Conservation (phyloP, 2,797 vertebrate genomes). For the Eleutherodactylus coqui region DNA sequence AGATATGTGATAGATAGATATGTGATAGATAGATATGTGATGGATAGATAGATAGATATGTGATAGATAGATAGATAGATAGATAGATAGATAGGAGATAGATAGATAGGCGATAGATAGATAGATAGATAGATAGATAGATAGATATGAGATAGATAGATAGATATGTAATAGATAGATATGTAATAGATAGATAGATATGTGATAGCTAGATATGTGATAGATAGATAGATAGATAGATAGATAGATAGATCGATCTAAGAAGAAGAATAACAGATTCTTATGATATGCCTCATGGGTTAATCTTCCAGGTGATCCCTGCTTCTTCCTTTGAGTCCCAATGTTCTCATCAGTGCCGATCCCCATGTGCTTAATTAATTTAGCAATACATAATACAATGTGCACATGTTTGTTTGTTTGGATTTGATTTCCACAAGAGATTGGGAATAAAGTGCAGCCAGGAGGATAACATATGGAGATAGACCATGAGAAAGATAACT, state of each 20-base stretch:
- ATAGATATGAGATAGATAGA: neutral
- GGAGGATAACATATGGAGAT: conserved; percentile 62
- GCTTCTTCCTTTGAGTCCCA: neutral
- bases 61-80: neutral
- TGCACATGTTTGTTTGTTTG: conserved; percentile 46
- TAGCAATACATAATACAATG: conserved; percentile 13
- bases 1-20: neutral
- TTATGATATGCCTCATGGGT: neutral
- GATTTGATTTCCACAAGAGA: conserved; percentile 37
- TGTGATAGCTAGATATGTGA: neutral
- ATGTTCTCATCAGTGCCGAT: neutral
- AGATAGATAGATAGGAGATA: neutral
- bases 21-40: neutral
- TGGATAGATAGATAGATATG: no score
- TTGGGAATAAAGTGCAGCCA: conserved; percentile 39
- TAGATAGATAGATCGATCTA: neutral
- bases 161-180: neutral
- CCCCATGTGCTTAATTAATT: conserved; percentile 31
- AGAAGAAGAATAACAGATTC: no score
- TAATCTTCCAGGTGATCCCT: neutral
- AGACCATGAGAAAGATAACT: conserved; percentile 57
- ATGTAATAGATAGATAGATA: neutral
- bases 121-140: neutral
- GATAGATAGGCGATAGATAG: no score
- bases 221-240: neutral